These are phyloP conservation scores for Hydrocynus forskahlii DNA, from an alignment of 2,797 vertebrate species.

Conservation along the genomic window DNA sequence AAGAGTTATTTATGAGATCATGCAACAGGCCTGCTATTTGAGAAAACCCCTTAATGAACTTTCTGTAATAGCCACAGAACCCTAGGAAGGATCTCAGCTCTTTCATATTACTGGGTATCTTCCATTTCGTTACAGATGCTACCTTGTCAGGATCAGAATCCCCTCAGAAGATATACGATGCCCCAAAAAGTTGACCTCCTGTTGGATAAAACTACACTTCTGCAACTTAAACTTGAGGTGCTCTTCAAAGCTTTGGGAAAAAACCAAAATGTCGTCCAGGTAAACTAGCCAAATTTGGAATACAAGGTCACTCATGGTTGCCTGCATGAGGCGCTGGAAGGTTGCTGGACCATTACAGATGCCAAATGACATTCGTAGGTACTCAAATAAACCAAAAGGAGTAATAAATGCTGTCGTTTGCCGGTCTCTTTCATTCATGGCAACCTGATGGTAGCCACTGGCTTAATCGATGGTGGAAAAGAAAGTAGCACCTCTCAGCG, in stretches of 20 bases:
- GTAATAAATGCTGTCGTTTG: not conserved
- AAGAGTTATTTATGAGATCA: not conserved
- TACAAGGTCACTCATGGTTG: too few species aligned
- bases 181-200: too few species aligned
- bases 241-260: not conserved
- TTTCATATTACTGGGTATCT: not conserved
- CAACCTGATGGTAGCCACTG: not conserved
- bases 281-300: not conserved
- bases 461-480: not conserved
- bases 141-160: not conserved
- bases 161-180: too few species aligned
- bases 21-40: not conserved
- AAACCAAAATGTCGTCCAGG: conserved; percentile 1
- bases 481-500: not conserved
- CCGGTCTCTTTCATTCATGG: not conserved
- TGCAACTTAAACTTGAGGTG: not conserved
- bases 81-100: conserved; percentile 11
- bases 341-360: too few species aligned
- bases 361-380: too few species aligned
- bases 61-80: too few species aligned
- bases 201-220: too few species aligned
- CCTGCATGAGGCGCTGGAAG: too few species aligned
- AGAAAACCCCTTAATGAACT: not conserved
- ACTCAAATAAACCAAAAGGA: not conserved
- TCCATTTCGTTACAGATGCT: not conserved